These are phyloP conservation scores for Odontesthes bonariensis DNA, from an alignment of 2,113 vertebrate genomes.

Conservation along the genomic window DNA sequence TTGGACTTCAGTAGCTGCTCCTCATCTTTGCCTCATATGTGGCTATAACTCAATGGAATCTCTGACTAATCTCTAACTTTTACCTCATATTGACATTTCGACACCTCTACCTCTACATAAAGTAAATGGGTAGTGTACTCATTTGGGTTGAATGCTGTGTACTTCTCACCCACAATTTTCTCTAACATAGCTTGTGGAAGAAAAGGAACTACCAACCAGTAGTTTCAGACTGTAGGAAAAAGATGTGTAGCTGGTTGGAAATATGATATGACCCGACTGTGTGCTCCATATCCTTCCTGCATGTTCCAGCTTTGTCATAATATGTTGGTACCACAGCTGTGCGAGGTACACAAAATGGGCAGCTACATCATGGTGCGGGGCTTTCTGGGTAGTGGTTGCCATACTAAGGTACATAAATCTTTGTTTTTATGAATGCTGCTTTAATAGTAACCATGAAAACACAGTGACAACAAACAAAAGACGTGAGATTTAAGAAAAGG, in stretches of 20 bases:
- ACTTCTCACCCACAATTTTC: too few species aligned
- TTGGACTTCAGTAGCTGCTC: slow-evolving; percentile 1
- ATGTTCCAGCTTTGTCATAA: background rate
- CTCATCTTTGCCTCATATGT: slow-evolving; percentile 14
- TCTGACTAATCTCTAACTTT: background rate
- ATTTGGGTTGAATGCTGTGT: background rate
- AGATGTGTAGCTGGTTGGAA: background rate
- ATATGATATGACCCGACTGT: background rate
- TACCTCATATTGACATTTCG: background rate
- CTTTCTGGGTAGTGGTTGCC: slow-evolving; percentile 2
- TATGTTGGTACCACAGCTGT: slow-evolving; percentile 7
- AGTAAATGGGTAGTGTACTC: background rate
- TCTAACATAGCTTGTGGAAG: background rate
- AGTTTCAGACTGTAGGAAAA: background rate
- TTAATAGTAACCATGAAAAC: background rate
- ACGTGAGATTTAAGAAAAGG: background rate
- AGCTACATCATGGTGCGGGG: background rate
- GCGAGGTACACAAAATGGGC: background rate
- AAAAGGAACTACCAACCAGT: background rate
- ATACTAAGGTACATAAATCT: background rate
- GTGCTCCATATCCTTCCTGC: background rate
- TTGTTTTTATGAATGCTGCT: background rate
- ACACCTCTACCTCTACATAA: background rate
- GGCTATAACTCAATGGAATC: background rate
- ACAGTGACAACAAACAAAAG: background rate